phyloP scores from a whole-genome alignment of 1,140 invertebrate genomes.

The Andricus grossulariae region DNA sequence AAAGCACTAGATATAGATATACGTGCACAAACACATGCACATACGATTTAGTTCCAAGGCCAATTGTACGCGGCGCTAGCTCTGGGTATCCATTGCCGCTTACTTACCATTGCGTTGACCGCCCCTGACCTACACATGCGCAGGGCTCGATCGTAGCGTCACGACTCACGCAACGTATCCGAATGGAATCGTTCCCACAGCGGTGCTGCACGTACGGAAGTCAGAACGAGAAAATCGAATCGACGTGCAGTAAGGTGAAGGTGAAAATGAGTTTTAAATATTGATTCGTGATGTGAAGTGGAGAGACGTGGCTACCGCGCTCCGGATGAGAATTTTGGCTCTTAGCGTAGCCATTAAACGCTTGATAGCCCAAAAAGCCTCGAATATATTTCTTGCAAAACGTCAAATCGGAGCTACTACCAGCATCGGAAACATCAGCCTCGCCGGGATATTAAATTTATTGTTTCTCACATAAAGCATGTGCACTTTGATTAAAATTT shows the following conservation, averaged over 20 bases:
- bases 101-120: too few species aligned
- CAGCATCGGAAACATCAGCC: constrained; percentile 21
- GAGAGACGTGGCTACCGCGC: constrained; percentile 3
- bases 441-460: constrained; percentile 14
- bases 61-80: too few species aligned
- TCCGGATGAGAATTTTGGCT: constrained; percentile 1
- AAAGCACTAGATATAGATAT: too few species aligned
- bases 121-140: too few species aligned
- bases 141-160: neutral
- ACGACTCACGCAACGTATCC: constrained; percentile 26
- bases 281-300: constrained; percentile 5
- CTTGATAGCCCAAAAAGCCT: constrained; percentile 3
- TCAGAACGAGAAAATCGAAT: constrained; percentile 35
- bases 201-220: constrained; percentile 18
- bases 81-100: too few species aligned
- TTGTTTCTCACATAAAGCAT: constrained; percentile 21
- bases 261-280: constrained; percentile 32
- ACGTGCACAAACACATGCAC: too few species aligned
- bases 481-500: constrained; percentile 11
- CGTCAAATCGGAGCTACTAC: constrained; percentile 32
- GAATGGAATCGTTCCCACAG: constrained; percentile 41
- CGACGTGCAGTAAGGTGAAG: constrained; percentile 45
- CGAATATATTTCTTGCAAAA: constrained; percentile 22
- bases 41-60: too few species aligned
- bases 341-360: neutral